phyloP scores from a whole-genome alignment of 1,140 invertebrate species.

The Limonius californicus region DNA sequence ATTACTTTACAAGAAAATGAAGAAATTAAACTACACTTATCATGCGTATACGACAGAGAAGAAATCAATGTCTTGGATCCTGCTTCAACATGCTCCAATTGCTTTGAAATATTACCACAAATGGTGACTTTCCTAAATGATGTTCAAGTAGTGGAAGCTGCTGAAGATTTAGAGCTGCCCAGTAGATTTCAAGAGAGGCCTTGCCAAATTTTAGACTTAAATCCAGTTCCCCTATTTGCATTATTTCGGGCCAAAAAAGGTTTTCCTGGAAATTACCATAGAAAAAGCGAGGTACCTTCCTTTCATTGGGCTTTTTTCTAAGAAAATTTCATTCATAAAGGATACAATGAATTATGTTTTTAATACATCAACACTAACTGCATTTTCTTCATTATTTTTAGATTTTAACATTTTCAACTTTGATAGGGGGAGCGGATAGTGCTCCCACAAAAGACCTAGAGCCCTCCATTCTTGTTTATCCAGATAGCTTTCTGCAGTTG shows the following conservation, averaged over 20 bases:
- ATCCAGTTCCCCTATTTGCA: conserved; percentile 7
- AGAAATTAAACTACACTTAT: conserved; percentile 46
- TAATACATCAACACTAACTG: too few species aligned
- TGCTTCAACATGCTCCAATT: conserved; percentile 10
- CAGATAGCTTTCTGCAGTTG: too few species aligned
- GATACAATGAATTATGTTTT: too few species aligned
- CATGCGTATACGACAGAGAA: conserved; percentile 44
- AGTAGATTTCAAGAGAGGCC: not conserved
- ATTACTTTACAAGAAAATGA: conserved; percentile 43
- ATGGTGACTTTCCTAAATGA: conserved; percentile 22
- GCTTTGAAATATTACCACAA: conserved; percentile 7
- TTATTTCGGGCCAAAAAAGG: not conserved
- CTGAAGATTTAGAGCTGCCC: not conserved
- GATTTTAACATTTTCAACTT: too few species aligned
- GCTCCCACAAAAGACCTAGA: too few species aligned
- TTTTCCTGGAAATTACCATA: too few species aligned
- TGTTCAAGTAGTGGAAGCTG: not conserved
- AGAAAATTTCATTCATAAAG: too few species aligned
- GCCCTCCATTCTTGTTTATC: too few species aligned
- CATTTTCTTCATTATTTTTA: too few species aligned
- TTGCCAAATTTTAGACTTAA: not conserved
- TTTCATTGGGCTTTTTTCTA: too few species aligned
- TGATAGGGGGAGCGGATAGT: too few species aligned
- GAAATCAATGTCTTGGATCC: conserved; percentile 12
- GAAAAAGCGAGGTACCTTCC: too few species aligned